Percentiles rank a stretch among this genome's conserved stretches.
These are phyloP conservation scores for Poecilia gillii DNA, from an alignment of 2,797 vertebrate genomes.

Conservation along the genomic window DNA sequence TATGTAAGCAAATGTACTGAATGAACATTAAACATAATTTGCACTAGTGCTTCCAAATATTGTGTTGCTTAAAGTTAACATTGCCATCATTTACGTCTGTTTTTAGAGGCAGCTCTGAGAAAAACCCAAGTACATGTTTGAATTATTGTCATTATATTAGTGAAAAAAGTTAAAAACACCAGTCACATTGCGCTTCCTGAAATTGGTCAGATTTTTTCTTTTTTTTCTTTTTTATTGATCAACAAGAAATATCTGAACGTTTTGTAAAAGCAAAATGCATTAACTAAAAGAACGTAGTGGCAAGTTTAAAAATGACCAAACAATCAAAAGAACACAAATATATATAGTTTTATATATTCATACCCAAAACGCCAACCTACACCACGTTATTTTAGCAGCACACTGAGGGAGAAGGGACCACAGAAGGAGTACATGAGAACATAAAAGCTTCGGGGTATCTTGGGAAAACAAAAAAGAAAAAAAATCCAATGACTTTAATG, in stretches of 20 bases:
- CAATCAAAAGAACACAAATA: constrained; percentile 7
- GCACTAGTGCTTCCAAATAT: background rate
- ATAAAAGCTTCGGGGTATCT: constrained; percentile 9
- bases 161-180: constrained; percentile 10
- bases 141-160: background rate
- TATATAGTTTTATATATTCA: constrained; percentile 24
- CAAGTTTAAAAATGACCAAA: constrained; percentile 19
- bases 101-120: background rate
- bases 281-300: constrained; percentile 40
- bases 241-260: constrained; percentile 48
- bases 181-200: constrained; percentile 18
- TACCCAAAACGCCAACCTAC: constrained; percentile 13
- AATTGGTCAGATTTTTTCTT: constrained; percentile 36
- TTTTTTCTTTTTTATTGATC: constrained; percentile 68
- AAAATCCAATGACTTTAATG: constrained; percentile 32
- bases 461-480: background rate
- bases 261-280: constrained; percentile 46
- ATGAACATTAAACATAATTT: background rate
- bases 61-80: background rate
- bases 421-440: constrained; percentile 36
- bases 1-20: background rate
- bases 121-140: background rate
- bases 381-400: constrained; percentile 31
- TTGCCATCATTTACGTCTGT: background rate
- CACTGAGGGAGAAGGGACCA: constrained; percentile 39